Evolutionary conservation across 2,888 invertebrate genomes (phyloP), one percentile per base, ranked within the genome.

Genomic region (Margaritifera margaritifera): DNA sequence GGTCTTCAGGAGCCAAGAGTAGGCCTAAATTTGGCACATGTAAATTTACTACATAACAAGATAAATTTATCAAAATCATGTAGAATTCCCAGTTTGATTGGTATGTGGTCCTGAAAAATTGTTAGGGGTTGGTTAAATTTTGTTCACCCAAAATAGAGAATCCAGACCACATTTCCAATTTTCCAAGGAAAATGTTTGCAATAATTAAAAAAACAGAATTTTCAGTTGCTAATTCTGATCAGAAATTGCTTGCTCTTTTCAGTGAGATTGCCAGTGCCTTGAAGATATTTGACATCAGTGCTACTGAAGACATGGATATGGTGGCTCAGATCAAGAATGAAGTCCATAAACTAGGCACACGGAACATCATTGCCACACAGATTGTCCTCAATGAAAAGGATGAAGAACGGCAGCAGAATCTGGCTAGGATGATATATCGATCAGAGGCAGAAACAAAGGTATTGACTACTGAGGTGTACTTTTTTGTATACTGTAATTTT

Each of bases 301-400:
- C 86, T 6, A 81, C 83, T 24, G 87, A 87, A 58, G 89, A 89
- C 70, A 85, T 88, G 82, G 88, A 88, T 69, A 88, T 88, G 82
- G 88, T 89, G 64, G 81, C 86, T 0, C 87, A 89, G 79, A 86
- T 89, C 53, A 89, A 89, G 77, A 79, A 82, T 25, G 89, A 89
- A 72, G 88, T 89, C 50, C 82, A 84, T 62, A 88, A 88, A 64
- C 82, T 89, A 57, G 86, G 86, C 70, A 86, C 85, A 31, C 76
- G 82, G 6, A 80, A 84, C 72, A 83, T 86, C 74, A 86, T 89
- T 60, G 84, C 86, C 50, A 71, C 84, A 6, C 86, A 87, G 76
- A 89, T 89, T 57, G 69, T 81, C 20, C 68, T 82, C 20, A 84
- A 87, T 58, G 89, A 89, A 73, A 72, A 68, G 18, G 86, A 85